Conservation (phyloP, 2,113 vertebrate species). For the Syrrhaptes paradoxus region DNA sequence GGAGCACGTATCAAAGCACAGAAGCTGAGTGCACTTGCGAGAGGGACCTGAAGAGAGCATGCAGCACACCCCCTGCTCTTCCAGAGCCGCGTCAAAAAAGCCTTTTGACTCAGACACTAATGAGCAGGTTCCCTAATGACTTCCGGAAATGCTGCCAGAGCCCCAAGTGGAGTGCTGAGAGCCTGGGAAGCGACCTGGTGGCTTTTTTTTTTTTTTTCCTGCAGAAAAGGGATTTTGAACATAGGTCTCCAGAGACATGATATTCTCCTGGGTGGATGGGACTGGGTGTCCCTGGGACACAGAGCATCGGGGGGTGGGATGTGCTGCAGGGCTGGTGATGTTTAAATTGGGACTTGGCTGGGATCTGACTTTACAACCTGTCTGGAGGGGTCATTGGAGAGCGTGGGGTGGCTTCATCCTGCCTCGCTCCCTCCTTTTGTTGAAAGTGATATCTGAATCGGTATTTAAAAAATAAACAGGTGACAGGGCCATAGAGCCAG, state of each 20-base stretch:
- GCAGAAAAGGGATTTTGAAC: not conserved
- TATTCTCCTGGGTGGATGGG: not conserved
- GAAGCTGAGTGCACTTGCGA: not conserved
- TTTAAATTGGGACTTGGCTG: not conserved
- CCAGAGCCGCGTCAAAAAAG: not conserved
- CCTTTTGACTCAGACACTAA: not conserved
- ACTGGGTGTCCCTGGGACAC: too few species aligned
- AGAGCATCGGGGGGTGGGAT: accelerated
- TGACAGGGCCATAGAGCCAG: not conserved
- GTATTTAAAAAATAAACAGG: not conserved
- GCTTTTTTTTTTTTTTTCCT: not conserved
- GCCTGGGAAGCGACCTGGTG: not conserved
- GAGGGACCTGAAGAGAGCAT: not conserved
- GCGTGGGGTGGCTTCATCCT: not conserved
- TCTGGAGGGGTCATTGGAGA: not conserved
- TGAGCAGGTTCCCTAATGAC: not conserved
- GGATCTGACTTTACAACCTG: not conserved
- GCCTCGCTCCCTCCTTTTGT: not conserved
- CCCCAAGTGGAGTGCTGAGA: not conserved
- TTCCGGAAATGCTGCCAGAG: not conserved
- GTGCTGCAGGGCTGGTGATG: not conserved
- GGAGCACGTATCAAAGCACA: not conserved
- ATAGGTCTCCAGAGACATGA: not conserved
- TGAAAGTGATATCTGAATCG: not conserved
- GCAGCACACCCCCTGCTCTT: not conserved